Percentiles rank a stretch among this genome's conserved stretches.
Evolutionary conservation across 2,113 vertebrate species (phyloP).

Genomic region (Nesospiza acunhae): DNA sequence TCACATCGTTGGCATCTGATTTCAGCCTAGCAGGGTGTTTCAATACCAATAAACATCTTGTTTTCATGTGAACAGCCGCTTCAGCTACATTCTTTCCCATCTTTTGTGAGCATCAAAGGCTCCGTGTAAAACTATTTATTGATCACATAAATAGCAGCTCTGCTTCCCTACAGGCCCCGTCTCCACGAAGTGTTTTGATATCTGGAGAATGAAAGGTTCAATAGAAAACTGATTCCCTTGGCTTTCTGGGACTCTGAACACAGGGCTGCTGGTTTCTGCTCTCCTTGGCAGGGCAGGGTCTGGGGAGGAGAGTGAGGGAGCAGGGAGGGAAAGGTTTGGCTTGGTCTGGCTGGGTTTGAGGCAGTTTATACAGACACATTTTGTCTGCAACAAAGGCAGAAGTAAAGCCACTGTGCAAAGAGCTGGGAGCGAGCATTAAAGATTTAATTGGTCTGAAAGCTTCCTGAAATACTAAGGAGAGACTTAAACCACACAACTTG

Average conservation of each 20-base stretch:
- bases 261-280: not conserved
- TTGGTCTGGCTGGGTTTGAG: not conserved
- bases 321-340: not conserved
- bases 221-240: not conserved
- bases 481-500: not conserved
- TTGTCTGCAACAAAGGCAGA: not conserved
- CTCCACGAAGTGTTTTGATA: constrained; percentile 46
- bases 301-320: not conserved
- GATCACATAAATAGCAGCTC: constrained; percentile 59
- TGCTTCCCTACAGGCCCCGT: not conserved
- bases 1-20: constrained; percentile 6
- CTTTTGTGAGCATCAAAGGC: constrained; percentile 48
- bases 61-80: constrained; percentile 49
- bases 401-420: not conserved
- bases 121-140: constrained; percentile 60
- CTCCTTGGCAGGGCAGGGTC: not conserved
- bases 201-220: constrained; percentile 12
- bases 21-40: constrained; percentile 55
- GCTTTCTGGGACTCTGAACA: not conserved
- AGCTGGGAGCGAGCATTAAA: not conserved
- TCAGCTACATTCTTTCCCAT: constrained; percentile 46
- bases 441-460: constrained; percentile 19
- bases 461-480: not conserved
- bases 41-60: constrained; percentile 59
- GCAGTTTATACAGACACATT: not conserved